Conservation (phyloP, 1,140 invertebrate genomes). For the Lepidurus arcticus region DNA sequence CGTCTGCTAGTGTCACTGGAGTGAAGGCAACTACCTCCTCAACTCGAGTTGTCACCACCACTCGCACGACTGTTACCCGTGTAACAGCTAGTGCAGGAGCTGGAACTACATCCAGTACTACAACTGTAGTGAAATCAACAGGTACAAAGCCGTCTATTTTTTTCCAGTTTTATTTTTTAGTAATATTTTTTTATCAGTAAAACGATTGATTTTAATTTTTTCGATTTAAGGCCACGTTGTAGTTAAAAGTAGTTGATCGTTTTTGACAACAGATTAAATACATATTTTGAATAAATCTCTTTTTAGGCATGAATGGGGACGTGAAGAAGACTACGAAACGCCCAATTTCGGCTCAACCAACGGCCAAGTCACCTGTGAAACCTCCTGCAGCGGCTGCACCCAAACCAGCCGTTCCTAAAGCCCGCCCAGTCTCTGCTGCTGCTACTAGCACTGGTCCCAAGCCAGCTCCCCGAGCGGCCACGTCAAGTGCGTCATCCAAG, state of each 20-base stretch:
- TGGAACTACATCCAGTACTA: slow-evolving; percentile 6
- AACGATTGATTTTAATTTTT: too few relatives aligned
- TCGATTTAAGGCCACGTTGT: too few relatives aligned
- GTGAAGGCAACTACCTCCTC: slow-evolving; percentile 20
- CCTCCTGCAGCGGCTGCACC: not conserved
- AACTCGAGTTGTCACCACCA: not conserved
- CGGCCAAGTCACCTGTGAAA: slow-evolving; percentile 25
- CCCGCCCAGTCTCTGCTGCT: not conserved
- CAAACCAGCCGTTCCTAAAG: slow-evolving; percentile 23
- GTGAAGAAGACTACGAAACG: slow-evolving; percentile 12
- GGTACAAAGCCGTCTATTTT: slow-evolving; percentile 1
- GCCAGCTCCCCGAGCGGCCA: not conserved
- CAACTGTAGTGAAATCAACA: slow-evolving; percentile 17
- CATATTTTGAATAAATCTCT: not conserved
- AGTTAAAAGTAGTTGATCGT: too few relatives aligned
- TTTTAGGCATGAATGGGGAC: slow-evolving; percentile 6
- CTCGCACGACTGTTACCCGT: not conserved
- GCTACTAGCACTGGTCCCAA: not conserved
- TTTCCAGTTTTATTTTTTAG: not conserved
- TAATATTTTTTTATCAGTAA: not conserved
- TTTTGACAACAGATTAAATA: not conserved
- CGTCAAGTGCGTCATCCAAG: not conserved
- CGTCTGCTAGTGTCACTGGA: slow-evolving; percentile 13
- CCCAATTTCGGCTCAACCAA: not conserved
- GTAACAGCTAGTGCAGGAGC: not conserved